phyloP scores from a whole-genome alignment of 2,113 vertebrate genomes.

The Podilymbus podiceps region DNA sequence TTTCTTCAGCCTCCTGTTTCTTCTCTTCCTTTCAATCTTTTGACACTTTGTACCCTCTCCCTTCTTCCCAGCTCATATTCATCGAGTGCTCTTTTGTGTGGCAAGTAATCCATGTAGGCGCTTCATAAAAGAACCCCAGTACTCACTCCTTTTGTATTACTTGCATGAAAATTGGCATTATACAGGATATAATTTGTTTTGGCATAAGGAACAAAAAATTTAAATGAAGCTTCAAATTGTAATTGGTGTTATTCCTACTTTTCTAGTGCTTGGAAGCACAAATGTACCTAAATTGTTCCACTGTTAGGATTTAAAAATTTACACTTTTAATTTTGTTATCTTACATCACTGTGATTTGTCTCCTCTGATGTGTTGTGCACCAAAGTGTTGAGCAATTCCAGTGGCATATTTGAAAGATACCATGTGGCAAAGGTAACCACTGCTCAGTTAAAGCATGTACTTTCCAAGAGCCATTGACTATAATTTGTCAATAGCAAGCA shows the following conservation, averaged over 20 bases:
- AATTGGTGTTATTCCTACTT: neutral
- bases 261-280: neutral
- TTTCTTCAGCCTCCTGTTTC: slow-evolving; percentile 1
- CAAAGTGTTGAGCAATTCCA: neutral
- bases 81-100: slow-evolving; percentile 1
- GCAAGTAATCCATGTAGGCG: slow-evolving; percentile 1
- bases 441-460: neutral
- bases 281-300: neutral
- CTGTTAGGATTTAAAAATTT: neutral
- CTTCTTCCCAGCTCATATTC: neutral
- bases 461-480: neutral
- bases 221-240: slow-evolving; percentile 15
- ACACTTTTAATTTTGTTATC: neutral
- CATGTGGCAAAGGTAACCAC: neutral
- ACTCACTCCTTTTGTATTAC: neutral
- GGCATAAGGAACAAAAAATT: neutral
- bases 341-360: neutral
- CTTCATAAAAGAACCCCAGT: slow-evolving; percentile 22
- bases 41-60: neutral
- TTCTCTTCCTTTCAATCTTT: slow-evolving; percentile 6
- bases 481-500: neutral
- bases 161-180: slow-evolving; percentile 45
- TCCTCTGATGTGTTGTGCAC: neutral
- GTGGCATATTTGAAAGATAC: neutral
- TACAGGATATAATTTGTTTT: neutral